Conservation (phyloP, 1,140 invertebrate species). For the Trichoplusia ni region DNA sequence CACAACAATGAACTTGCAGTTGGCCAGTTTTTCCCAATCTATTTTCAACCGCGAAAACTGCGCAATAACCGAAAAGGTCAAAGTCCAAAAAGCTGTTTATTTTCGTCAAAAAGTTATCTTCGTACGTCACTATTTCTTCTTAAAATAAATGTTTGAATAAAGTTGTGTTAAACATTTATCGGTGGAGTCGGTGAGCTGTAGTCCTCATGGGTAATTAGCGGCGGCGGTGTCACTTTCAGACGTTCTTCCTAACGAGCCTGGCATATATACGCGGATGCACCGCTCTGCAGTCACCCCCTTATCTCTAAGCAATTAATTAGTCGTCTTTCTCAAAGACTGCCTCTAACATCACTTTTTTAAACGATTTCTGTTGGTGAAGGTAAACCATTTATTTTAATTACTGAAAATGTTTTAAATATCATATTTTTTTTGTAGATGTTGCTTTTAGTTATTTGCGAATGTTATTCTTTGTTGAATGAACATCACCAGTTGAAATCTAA, state of each 20-base stretch:
- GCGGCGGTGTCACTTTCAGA: slow-evolving; percentile 74
- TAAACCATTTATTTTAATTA: not conserved
- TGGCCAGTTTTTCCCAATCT: too few species aligned
- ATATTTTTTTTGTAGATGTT: not conserved
- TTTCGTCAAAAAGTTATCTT: too few species aligned
- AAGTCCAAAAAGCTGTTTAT: too few species aligned
- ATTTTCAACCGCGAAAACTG: too few species aligned
- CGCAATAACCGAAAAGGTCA: too few species aligned
- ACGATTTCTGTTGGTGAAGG: slow-evolving; percentile 1
- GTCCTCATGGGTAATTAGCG: slow-evolving; percentile 72
- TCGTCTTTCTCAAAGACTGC: slow-evolving; percentile 55
- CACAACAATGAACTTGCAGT: too few species aligned
- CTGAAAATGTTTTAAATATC: too few species aligned
- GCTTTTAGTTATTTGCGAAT: not conserved
- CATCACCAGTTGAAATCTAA: too few species aligned
- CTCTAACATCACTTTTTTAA: not conserved
- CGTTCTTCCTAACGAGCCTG: slow-evolving; percentile 63
- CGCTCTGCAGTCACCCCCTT: slow-evolving; percentile 41
- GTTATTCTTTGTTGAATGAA: not conserved
- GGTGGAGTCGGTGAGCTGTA: slow-evolving; percentile 44
- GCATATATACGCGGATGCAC: slow-evolving; percentile 30
- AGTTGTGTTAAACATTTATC: slow-evolving; percentile 42
- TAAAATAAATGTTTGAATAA: not conserved
- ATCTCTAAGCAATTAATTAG: slow-evolving; percentile 68
- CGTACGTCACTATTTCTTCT: too few species aligned